Evolutionary conservation across 2,888 invertebrate species (phyloP), one percentile per base, ranked within the genome.

Genomic region (Meliscaeva auricollis): DNA sequence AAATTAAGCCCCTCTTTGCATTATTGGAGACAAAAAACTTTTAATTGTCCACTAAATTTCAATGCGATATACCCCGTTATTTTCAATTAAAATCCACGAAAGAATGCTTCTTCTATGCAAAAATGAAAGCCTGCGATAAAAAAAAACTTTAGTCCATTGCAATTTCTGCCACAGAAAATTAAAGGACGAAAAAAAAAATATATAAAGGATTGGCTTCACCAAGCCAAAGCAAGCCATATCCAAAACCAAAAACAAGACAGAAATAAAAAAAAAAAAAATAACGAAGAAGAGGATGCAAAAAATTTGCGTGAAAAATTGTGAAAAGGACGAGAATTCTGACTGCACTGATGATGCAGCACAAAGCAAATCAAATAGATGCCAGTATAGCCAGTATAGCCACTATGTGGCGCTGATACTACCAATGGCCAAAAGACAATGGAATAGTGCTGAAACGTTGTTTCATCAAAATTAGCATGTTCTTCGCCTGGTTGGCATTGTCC

Each of bases 1-100:
- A 64, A 52, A 54, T 78, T 38, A 62, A 17, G 15, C 62, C n/a
- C 26, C 26, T 68, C 22, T 68, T 15, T 30, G 15, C 58, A 56
- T 64, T 54, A 54, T 69, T 54, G 58, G 60, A 60, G 35, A 66
- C 20, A 69, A 73, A 66, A 79, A 70, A 64, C 54, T 79, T 75
- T 84, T 79, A 80, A 80, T 75, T 84, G 84, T 80, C 80, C 84
- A 84, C 84, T 84, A 80, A 84, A 84, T 84, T 84, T 72, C 80
- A 75, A 78, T 83, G 74, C 64, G 56, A 74, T 74, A 64, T 70
- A 70, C 6, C 75, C 80, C 70, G 62, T 84, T 81, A 70, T 75
- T 75, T 74, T 64, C 84, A 84, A 84, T 84, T 84, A 84, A 84
- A 64, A 64, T 32, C 48, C 50, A 32, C 20, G 50, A 48, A 66